Base-by-base conservation (phyloP, 2,113 vertebrate genomes). In the Cathartes aura region DNA sequence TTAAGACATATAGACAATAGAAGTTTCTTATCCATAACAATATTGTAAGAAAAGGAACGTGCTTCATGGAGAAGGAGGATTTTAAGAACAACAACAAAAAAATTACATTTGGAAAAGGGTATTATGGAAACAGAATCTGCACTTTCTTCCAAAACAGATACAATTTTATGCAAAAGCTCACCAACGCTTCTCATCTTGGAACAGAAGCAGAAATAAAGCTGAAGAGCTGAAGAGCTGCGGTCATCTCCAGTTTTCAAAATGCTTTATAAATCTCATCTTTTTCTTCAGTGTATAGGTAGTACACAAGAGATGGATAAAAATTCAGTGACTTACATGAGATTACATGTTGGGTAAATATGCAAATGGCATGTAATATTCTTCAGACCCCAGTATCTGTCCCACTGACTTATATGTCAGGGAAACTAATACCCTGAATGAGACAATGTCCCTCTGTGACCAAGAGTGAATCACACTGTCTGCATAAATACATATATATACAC, bases 91-190 rank as follows among this genome's bases (percentile, higher is more conserved):
- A 66, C 14, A 40, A 76, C 22, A 53, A 50, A 27, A n/a, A 66
- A 48, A 29, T 2, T 11, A 79, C 1, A 1, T 58, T 27, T 0
- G 0, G 36, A 58, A 90, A 73, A 74, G 11, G n/a, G 16, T 84
- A 16, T n/a, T 80, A 70, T 80, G 55, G 67, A 74, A 93, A 80
- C 45, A 59, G 38, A 47, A 59, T 53, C 56, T 59, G 2, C 40
- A 63, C 4, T 74, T 79, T 73, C 42, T 68, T 82, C 55, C 30
- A 59, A 58, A 90, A 24, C 13, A 64, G 11, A 27, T 58, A 34
- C 18, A 26, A 12, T 64, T 75, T 76, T 26, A 19, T 74, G 23
- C 26, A 83, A 63, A 80, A 84, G 64, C 50, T 67, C 27, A 55
- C 19, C n/a, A 89, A 74, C 8, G 6, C 12, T 56, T 83, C 36